Conservation (phyloP, 2,797 vertebrate genomes). For the Falco cherrug region DNA sequence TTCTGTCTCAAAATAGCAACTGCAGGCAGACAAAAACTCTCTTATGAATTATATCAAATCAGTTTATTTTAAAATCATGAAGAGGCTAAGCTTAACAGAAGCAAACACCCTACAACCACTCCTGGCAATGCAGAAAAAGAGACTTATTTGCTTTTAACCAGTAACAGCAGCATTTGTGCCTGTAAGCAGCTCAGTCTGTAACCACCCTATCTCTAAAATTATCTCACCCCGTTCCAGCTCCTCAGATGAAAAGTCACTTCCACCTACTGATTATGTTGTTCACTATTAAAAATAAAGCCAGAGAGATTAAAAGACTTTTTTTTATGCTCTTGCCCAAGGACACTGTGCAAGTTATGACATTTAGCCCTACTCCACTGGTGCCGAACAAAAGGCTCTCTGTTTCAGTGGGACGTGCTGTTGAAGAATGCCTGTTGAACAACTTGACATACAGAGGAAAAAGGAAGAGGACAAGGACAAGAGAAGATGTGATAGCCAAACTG, state of each 20-base stretch:
- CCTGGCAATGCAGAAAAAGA: background rate
- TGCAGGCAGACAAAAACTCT: background rate
- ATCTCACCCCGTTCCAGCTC: background rate
- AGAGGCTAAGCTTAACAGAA: background rate
- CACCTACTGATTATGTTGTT: background rate
- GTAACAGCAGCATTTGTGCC: background rate
- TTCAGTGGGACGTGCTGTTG: background rate
- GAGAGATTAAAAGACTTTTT: background rate
- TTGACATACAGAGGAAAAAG: background rate
- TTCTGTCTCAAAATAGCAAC: background rate
- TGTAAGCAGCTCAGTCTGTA: background rate
- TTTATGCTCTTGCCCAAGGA: conserved; percentile 6
- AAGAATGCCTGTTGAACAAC: background rate
- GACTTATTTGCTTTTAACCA: background rate
- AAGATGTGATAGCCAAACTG: fast-evolving
- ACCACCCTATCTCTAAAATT: background rate
- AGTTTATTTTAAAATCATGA: background rate
- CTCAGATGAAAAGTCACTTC: background rate
- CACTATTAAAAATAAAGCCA: background rate
- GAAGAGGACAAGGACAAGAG: background rate
- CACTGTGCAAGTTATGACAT: background rate
- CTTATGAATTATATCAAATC: background rate
- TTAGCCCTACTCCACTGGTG: background rate
- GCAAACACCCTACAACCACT: background rate
- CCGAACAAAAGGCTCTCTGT: conserved; percentile 28